These are phyloP conservation scores for Helicoverpa zea DNA, from an alignment of 1,140 invertebrate genomes.

Conservation along the genomic window DNA sequence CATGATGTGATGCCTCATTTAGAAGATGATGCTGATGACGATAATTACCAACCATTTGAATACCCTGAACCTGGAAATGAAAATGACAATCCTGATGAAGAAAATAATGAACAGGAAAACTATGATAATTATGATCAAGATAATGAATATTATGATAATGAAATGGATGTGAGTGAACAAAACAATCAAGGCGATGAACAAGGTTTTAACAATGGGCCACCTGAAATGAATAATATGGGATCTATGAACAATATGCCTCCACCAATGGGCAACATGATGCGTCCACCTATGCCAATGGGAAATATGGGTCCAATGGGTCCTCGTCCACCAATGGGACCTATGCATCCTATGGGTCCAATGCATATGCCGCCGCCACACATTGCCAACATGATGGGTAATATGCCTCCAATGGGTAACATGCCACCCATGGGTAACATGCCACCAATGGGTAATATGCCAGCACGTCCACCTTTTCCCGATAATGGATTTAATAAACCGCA, in stretches of 20 bases:
- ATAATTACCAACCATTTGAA: constrained; percentile 80
- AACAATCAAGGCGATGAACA: constrained; percentile 66
- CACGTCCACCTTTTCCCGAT: constrained; percentile 68
- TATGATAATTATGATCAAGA: constrained; percentile 74
- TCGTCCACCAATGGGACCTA: constrained; percentile 60
- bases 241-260: constrained; percentile 71
- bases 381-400: constrained; percentile 47
- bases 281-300: constrained; percentile 65
- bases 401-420: constrained; percentile 69
- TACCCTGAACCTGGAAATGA: constrained; percentile 74
- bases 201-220: constrained; percentile 73
- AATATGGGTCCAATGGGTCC: constrained; percentile 62
- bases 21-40: constrained; percentile 88
- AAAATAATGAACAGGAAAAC: constrained; percentile 64
- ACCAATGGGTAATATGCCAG: constrained; percentile 59
- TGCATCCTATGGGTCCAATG: constrained; percentile 56
- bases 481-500: constrained; percentile 79
- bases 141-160: constrained; percentile 71
- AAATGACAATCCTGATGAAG: constrained; percentile 60
- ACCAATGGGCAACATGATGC: constrained; percentile 70
- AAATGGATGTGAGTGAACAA: constrained; percentile 68
- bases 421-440: constrained; percentile 59
- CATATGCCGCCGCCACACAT: constrained; percentile 58
- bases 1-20: constrained; percentile 90
- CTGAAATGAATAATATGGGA: constrained; percentile 66